phyloP scores from a whole-genome alignment of 2,797 vertebrate species.

The Thamnophis elegans region DNA sequence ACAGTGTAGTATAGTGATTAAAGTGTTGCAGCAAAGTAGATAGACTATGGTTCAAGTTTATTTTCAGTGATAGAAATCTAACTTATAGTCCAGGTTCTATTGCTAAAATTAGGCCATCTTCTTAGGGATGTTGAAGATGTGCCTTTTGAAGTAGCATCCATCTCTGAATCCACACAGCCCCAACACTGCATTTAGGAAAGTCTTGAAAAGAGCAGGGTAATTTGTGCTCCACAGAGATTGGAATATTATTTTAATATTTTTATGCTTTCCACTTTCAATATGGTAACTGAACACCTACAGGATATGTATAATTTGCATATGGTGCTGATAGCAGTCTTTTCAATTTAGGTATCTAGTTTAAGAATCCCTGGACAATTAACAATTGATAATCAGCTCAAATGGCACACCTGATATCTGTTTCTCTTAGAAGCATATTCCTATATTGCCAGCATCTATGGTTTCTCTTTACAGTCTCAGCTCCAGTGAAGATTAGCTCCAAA shows the following conservation, averaged over 20 bases:
- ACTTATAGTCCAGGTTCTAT: neutral
- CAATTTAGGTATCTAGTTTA: constrained; percentile 80
- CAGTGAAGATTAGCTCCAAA: constrained; percentile 56
- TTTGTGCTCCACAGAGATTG: neutral
- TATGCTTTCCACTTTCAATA: neutral
- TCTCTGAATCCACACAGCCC: neutral
- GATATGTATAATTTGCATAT: constrained; percentile 71
- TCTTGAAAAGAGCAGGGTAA: neutral
- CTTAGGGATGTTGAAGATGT: neutral
- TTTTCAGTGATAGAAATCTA: neutral
- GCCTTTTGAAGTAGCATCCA: neutral
- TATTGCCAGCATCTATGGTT: constrained; percentile 37
- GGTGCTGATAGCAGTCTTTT: constrained; percentile 68
- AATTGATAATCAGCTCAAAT: constrained; percentile 90
- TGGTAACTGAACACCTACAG: constrained; percentile 44
- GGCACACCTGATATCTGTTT: constrained; percentile 79
- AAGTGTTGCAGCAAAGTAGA: neutral
- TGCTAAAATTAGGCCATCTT: neutral
- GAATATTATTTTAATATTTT: neutral
- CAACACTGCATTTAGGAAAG: neutral
- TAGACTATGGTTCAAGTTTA: neutral
- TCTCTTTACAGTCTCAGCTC: constrained; percentile 53
- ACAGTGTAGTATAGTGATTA: neutral
- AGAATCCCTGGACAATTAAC: constrained; percentile 88
- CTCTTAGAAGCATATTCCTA: constrained; percentile 52